Evolutionary conservation across 2,113 vertebrate genomes (phyloP).

Genomic region (Perca flavescens): DNA sequence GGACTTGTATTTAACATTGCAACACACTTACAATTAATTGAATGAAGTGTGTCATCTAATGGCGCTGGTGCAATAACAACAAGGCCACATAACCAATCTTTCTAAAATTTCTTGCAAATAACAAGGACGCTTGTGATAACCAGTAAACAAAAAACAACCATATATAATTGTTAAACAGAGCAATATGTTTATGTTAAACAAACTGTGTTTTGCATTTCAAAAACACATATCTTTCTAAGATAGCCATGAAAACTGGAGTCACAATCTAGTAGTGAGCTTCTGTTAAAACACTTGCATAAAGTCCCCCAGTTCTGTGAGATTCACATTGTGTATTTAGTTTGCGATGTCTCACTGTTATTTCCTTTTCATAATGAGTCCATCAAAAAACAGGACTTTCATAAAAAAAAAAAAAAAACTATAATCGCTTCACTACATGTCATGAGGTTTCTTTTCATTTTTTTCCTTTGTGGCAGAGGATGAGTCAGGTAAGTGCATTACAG

Average conservation of each 20-base stretch:
- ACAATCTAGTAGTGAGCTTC: background rate
- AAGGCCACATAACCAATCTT: background rate
- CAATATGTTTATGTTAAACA: background rate
- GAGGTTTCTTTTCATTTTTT: background rate
- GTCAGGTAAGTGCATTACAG: conserved; percentile 34
- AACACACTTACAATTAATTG: background rate
- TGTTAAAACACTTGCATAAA: background rate
- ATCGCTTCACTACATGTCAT: background rate
- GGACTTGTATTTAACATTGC: background rate
- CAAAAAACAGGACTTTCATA: background rate
- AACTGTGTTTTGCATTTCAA: background rate
- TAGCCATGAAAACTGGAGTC: background rate
- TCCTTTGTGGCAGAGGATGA: conserved; percentile 9
- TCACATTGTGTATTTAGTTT: conserved; percentile 31
- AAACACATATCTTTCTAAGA: background rate
- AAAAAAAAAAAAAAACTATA: conserved; percentile 8
- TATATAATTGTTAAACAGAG: background rate
- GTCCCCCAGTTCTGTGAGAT: background rate
- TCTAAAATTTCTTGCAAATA: background rate
- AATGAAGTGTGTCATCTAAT: background rate
- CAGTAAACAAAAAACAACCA: background rate
- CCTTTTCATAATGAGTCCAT: conserved; percentile 31
- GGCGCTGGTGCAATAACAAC: background rate
- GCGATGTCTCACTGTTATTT: conserved; percentile 19
- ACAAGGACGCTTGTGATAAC: background rate